These are phyloP conservation scores for Mirza zaza DNA, from an alignment of 2,113 vertebrate genomes.

Conservation along the genomic window DNA sequence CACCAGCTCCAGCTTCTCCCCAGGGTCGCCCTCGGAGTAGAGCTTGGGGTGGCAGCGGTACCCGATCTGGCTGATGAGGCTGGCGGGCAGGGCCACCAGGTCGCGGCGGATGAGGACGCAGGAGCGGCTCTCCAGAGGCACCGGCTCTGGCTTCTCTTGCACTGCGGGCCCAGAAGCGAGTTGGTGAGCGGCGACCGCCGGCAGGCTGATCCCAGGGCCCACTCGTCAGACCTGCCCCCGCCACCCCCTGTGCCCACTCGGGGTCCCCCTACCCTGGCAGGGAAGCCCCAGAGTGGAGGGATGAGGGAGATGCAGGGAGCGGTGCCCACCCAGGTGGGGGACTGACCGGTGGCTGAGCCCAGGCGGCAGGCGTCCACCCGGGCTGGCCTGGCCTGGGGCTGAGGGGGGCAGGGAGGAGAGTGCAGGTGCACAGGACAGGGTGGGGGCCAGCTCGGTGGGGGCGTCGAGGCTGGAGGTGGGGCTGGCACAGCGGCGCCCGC, in stretches of 20 bases:
- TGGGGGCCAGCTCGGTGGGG: fast-evolving
- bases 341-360: fast-evolving
- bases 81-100: conserved; percentile 96
- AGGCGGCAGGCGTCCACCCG: no score
- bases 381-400: no score
- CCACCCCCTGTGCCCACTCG: neutral
- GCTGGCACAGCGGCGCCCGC: neutral
- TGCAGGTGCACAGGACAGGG: fast-evolving
- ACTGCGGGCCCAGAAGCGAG: conserved; percentile 63
- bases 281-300: fast-evolving
- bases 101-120: conserved; percentile 97
- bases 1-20: conserved; percentile 98
- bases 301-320: fast-evolving
- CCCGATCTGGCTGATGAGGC: conserved; percentile 98
- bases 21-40: conserved; percentile 98
- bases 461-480: neutral
- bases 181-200: neutral
- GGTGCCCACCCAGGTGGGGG: fast-evolving
- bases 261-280: neutral
- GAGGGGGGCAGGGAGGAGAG: fast-evolving
- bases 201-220: neutral
- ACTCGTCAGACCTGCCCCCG: neutral
- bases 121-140: conserved; percentile 94
- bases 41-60: conserved; percentile 99
- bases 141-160: conserved; percentile 93